Evolutionary conservation across 2,797 vertebrate genomes (phyloP), one percentile per base, ranked within the genome.

Genomic region (Masticophis lateralis): DNA sequence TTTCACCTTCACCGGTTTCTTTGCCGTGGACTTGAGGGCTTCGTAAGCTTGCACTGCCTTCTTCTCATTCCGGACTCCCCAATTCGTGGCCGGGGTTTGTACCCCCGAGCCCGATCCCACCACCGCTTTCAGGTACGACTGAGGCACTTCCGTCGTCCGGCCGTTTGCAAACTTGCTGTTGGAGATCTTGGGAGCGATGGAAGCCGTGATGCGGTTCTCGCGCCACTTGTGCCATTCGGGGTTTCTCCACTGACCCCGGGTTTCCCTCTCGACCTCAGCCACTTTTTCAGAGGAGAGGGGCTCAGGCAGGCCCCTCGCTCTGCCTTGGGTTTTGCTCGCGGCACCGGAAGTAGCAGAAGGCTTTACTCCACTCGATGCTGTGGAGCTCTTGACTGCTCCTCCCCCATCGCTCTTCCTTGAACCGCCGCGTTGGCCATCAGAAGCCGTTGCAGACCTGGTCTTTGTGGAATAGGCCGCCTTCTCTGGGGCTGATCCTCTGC

Each of bases 131-230:
- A 98, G 92, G 96, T 98, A 98, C 0, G 98, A 98, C 61, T 91
- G 51, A 1, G 98, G 98, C 2, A 98, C 98, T 56, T 97, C 88
- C 0, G 25, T 63, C 5, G 96, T 98, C 93, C 91, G 97, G 16
- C 97, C 97, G 0, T 97, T 97, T 28, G 95, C 97, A 0, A 98
- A 98, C 88, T 9, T 95, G 93, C 98, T 96, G 96, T 97, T 97
- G 69, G 98, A 97, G 0, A 98, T 97, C 63, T 86, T 93, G 92
- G 98, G 97, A 55, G 98, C 98, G 5, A 97, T 37, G 0, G 98
- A 98, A 11, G 98, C 98, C 0, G 98, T 98, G 97, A 98, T 98
- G 8, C 98, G 98, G 96, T 98, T 98, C 88, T 97, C 94, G 51
- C 98, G 97, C 97, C 97, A 98, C 2, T 96, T n/a, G 2, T 98